Evolutionary conservation across 2,797 vertebrate species (phyloP).

Genomic region (Poeciliopsis infans): DNA sequence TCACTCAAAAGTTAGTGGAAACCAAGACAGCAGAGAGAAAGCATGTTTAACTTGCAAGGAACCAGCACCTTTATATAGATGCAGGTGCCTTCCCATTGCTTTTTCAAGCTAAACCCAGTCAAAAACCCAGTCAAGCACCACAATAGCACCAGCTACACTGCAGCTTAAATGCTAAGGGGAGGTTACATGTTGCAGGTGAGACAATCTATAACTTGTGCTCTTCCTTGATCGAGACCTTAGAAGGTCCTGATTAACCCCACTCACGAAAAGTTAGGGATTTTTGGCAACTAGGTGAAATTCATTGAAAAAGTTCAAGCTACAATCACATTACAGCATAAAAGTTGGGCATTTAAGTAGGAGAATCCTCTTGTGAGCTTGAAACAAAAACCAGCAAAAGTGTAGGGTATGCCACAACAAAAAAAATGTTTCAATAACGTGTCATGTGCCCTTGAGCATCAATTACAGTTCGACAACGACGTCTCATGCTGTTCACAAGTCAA

Average conservation of each 20-base stretch:
- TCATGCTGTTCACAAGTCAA: not conserved
- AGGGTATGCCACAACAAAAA: not conserved
- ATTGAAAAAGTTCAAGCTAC: not conserved
- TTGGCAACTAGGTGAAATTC: not conserved
- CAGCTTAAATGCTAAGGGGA: not conserved
- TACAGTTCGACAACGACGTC: not conserved
- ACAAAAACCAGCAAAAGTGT: not conserved
- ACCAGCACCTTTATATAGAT: not conserved
- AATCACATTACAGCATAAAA: not conserved
- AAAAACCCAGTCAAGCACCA: not conserved
- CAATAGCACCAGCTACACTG: not conserved
- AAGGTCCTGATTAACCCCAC: not conserved
- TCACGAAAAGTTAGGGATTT: not conserved
- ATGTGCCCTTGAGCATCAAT: not conserved
- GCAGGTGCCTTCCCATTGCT: not conserved
- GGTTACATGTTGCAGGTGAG: not conserved
- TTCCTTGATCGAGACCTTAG: not conserved
- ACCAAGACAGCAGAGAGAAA: not conserved
- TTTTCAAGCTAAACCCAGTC: not conserved
- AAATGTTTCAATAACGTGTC: not conserved
- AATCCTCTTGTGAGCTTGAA: not conserved
- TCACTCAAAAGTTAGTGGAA: not conserved
- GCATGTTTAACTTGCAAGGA: not conserved
- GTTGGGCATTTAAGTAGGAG: not conserved
- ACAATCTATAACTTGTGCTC: not conserved